Base-by-base conservation (phyloP, 2,888 invertebrate genomes). In the Dasypolia templi region DNA sequence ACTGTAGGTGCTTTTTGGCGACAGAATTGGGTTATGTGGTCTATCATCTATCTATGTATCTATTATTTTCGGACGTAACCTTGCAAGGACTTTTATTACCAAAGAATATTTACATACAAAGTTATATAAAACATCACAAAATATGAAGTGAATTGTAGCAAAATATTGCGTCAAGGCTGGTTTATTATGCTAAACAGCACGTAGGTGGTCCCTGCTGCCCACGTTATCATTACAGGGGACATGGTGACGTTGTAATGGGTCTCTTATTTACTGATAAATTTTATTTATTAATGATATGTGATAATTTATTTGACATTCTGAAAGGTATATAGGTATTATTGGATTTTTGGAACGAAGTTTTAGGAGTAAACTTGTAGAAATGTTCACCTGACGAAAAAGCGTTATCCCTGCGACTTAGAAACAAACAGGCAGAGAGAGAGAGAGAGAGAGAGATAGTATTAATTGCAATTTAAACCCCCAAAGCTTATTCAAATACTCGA, bases 171-270 rank as follows among this genome's bases (percentile, higher is more conserved):
- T 42, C 85, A 84, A 84, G 83, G 82, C 62, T 39, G 12, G 2
- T 51, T 7, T 83, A 75, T 84, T 75, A 72, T 82, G 81, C 62
- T 62, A 83, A 82, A 58, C 53, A 12, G 19, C 12, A 19, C 66
- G 83, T 84, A 56, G 85, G 83, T 61, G 84, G 71, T 56, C 29
- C 12, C 42, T 51, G 51, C 75, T 32, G 11, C 81, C 81, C 81
- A 82, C 81, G 53, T 2, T 32, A 9, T 26, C 35, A 71, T 83
- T 81, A 79, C 71, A 71, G 70, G 59, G 63, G 80, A 75, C 51
- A 58, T 66, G 56, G 67, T 75, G 83, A 83, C 70, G 80, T 39
- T 6, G 22, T 22, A 29, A 51, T 44, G 12, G 39, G 12, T 2
- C 26, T 17, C 7, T 58, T 63, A 51, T 49, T 44, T 51, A 19